Base-by-base conservation (phyloP, 1,140 invertebrate genomes). In the Mercenaria mercenaria region DNA sequence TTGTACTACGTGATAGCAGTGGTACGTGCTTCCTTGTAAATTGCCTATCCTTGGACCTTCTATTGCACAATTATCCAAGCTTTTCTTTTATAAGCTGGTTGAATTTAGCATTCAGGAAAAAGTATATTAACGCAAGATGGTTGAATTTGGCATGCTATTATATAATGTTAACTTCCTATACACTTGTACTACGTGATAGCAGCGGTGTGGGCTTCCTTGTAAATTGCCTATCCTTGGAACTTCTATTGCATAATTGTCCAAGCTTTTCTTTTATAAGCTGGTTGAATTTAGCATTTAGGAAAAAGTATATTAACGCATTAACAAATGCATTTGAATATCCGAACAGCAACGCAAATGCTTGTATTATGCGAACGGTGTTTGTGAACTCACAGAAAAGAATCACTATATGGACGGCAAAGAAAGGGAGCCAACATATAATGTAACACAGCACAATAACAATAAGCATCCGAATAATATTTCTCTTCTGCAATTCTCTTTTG, bases 381-480 rank as follows among this genome's bases (percentile, higher is more conserved):
- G 72, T 88, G 29, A 80, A 50, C 13, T 77, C 41, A 37, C 34
- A 47, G 43, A 72, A 77, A 15, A 90, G 37, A 20, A 64, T 47
- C 15, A 79, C 59, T 1, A 90, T 43, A 41, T 91, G 86, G 6
- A 87, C 34, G 1, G 88, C 50, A 39, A 96, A 91, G 20, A 93
- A 93, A 34, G 96, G 96, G 11, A 95, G 94, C 96, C 96, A 96
- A 89, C 96, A 96, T 29, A 96, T 32, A 29, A 96, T 91, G 91
- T 96, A 96, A 6, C 96, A 92, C 2, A 96, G 61, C 18, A 96
- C 94, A 1, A 96, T 94, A 26, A 95, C 82, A 26, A 96, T 92
- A 20, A 96, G 92, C 95, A 96, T 96, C 80, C 96, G 95, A 69
- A 96, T 95, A 1, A 96, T 95, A 95, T 95, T 82, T 47, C 64